Base-by-base conservation (phyloP, 2,888 invertebrate genomes). In the Drosophila barbarae region DNA sequence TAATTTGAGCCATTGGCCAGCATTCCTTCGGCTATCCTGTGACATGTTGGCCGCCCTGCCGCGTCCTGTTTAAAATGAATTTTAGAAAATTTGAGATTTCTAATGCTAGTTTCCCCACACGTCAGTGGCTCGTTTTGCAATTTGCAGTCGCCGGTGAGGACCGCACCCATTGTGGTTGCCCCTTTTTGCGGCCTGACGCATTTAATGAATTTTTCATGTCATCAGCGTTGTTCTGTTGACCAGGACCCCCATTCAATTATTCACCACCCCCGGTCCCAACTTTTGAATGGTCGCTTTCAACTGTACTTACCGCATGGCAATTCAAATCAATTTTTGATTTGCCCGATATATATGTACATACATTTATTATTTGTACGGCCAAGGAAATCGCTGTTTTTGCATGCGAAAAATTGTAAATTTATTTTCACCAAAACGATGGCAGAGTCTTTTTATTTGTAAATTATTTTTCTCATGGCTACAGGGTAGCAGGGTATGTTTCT, bases 271-370 rank as follows among this genome's bases (percentile, higher is more conserved):
- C 13, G 5, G 10, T 13, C 35, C 34, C 35, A 23, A 47, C 32
- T 47, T 47, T 47, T 47, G 21, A 47, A 47, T 47, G 46, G 46
- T 21, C 9, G 46, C 46, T 47, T 69, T 73, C 72, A 71, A 74
- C 77, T 82, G 72, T 81, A 67, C 71, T 79, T 70, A 79, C 83
- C 82, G 77, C 83, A 79, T 64, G 54, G 72, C 76, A 61, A 76
- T 84, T 77, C 67, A 82, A 82, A 82, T 84, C 82, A 82, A 82
- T 82, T 82, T 82, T 84, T 82, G 84, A 79, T 80, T 71, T 67
- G 50, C 41, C 55, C 59, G 50, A 70, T 75, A 60, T 70, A 18
- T 46, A 60, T 70, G 13, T 30, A 34, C 52, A 55, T 30, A 34
- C 52, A 55, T 65, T 55, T 63, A 61, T 70, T 50, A 68, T 68